Evolutionary conservation across 2,113 vertebrate genomes (phyloP), one percentile per base, ranked within the genome.

Genomic region (Scolopax mira): DNA sequence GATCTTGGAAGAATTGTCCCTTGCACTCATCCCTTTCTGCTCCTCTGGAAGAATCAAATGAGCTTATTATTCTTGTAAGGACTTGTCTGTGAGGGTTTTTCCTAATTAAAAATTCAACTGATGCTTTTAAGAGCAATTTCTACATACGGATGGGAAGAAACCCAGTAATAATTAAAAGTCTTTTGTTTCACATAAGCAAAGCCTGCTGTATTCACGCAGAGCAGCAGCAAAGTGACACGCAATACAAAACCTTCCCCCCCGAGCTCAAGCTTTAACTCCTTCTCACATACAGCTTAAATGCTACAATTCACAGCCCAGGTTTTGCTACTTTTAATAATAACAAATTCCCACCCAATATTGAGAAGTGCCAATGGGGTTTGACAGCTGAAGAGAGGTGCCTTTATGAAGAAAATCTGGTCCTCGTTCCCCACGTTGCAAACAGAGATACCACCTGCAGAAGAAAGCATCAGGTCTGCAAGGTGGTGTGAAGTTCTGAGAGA

Each of bases 41-140:
- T 66, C 66, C 37, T 62, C 30, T n/a, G 44, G 49, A 28, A 71
- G 31, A 95, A 88, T 60, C 67, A 81, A 83, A 91, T 33, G 31
- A 91, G 55, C 46, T 88, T 88, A 92, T 79, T 94, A 89, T 72
- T 69, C 55, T 93, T 89, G 8, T 33, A 17, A 88, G n/a, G 85
- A 61, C n/a, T 88, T 90, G n/a, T 73, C 72, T 82, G 33, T 23
- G 35, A 92, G 80, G 52, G 70, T 88, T 96, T 89, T 42, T 77
- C 44, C 80, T 93, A 73, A 94, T 89, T 96, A 93, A 46, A 79
- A 79, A 94, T 79, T 80, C 75, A 58, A n/a, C n/a, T 22, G 49
- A 44, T 55, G 78, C 54, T 91, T 94, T 73, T 49, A 70, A 27
- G 58, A 75, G 73, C 57, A 22, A 54, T 37, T 82, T 69, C 74